Base-by-base conservation (phyloP, 1,140 invertebrate species). In the Eueides isabella region DNA sequence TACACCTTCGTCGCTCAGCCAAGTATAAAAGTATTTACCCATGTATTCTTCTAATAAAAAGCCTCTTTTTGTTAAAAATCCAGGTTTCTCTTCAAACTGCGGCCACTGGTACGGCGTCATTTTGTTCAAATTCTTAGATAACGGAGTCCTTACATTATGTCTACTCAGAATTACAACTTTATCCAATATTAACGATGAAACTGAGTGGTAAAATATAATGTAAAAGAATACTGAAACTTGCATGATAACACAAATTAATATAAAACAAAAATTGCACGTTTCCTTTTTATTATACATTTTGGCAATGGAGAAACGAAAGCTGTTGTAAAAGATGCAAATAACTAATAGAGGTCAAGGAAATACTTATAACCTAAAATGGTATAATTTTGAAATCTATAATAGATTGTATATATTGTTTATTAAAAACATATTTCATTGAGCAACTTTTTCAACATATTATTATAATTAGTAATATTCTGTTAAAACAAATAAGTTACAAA, bases 121-220 rank as follows among this genome's bases (percentile, higher is more conserved):
- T 67, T 78, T 66, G 2, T 63, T 63, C 11, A 91, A 76, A 31
- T 82, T 81, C 65, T 83, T 83, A 4, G 88, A 85, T 63, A 91
- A 77, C 66, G 90, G 90, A 23, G 85, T 87, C 38, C 90, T 71
- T n/a, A 91, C 76, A 75, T 82, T 86, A 74, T 92, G 90, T 68
- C 90, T 82, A 28, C 88, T 91, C 30, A 92, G 63, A 44, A 92
- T 82, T 23, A 92, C 66, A 12, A 91, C 86, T 86, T 89, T 85
- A 75, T 89, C 76, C 33, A 92, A 76, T 26, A 63, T 26, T 33
- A 74, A 62, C 1, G 55, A 48, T 16, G 55, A 14, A 16, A 73
- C 33, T 0, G 67, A 35, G 48, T 29, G 66, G 3, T 41, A 65
- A 72, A 63, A 67, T 12, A 71, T 31, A 55, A 77, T 67, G 11